Conservation (phyloP, 2,888 invertebrate genomes). For the Lithodes maja region DNA sequence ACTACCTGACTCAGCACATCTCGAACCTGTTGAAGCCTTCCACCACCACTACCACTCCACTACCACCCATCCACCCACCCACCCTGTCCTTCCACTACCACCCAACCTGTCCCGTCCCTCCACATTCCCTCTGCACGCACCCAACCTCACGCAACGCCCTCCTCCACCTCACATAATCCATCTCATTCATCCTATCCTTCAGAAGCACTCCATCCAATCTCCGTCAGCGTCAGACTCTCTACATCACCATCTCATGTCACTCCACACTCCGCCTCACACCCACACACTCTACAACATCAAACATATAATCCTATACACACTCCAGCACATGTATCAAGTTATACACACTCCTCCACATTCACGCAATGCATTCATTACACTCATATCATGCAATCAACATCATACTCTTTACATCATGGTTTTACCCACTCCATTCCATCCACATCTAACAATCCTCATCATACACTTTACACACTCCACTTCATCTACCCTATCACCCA, state of each 20-base stretch:
- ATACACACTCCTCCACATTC: neutral
- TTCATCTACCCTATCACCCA: neutral
- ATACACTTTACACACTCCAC: neutral
- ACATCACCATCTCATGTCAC: neutral
- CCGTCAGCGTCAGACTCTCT: neutral
- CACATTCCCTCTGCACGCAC: neutral
- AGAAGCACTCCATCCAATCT: neutral
- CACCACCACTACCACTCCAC: neutral
- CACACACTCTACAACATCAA: too few relatives aligned
- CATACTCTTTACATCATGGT: neutral
- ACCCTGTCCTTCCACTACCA: neutral
- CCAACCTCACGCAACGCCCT: neutral
- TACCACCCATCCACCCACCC: neutral
- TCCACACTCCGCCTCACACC: neutral
- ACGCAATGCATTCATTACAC: neutral
- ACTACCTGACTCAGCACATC: slow-evolving; percentile 35
- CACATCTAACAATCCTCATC: too few relatives aligned
- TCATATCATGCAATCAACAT: too few relatives aligned
- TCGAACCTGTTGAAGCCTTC: slow-evolving; percentile 22
- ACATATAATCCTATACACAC: too few relatives aligned
- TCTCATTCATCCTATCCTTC: neutral
- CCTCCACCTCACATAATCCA: neutral
- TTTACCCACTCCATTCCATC: neutral
- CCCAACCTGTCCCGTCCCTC: neutral
- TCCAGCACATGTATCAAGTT: neutral